A percentile compares a stretch with the other conserved stretches of the same genome.
Evolutionary conservation across 2,113 vertebrate genomes (phyloP).

Genomic region (Entosphenus tridentatus): DNA sequence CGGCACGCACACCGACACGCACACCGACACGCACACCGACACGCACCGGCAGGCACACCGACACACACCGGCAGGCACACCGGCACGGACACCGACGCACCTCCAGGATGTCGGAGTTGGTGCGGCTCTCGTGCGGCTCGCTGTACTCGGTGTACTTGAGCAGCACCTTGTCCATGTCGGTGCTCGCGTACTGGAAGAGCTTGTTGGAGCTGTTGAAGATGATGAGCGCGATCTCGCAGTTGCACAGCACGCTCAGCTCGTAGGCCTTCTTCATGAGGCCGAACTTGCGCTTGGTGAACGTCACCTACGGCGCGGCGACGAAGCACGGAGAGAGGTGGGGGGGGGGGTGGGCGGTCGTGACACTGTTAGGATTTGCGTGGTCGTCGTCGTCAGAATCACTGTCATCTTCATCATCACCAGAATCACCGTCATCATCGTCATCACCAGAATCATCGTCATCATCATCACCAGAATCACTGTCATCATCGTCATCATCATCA

Average conservation of each 20-base stretch:
- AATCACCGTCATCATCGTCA: too few relatives aligned
- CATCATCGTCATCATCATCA: too few relatives aligned
- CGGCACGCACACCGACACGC: neutral
- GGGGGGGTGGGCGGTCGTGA: accelerated
- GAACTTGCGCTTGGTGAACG: conserved; percentile 82
- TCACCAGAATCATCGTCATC: too few relatives aligned
- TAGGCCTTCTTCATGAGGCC: conserved; percentile 96
- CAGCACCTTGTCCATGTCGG: conserved; percentile 87
- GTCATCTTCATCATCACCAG: too few relatives aligned
- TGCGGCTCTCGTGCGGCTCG: conserved; percentile 72
- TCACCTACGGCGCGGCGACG: conserved; percentile 30
- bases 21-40: conserved; percentile 9
- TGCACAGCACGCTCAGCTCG: conserved; percentile 42
- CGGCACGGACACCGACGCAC: conserved; percentile 19
- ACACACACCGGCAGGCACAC: too few relatives aligned
- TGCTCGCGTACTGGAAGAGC: conserved; percentile 85
- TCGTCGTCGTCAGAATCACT: too few relatives aligned
- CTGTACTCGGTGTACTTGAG: conserved; percentile 93
- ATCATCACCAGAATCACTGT: too few relatives aligned
- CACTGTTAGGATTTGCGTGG: too few relatives aligned
- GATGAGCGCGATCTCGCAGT: conserved; percentile 30
- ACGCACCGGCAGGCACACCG: conserved; percentile 8
- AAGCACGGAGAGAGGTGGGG: too few relatives aligned
- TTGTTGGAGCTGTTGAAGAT: conserved; percentile 66
- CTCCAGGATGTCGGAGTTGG: conserved; percentile 79